Conservation (phyloP, 1,140 invertebrate genomes). For the Scaptomyza pallida region DNA sequence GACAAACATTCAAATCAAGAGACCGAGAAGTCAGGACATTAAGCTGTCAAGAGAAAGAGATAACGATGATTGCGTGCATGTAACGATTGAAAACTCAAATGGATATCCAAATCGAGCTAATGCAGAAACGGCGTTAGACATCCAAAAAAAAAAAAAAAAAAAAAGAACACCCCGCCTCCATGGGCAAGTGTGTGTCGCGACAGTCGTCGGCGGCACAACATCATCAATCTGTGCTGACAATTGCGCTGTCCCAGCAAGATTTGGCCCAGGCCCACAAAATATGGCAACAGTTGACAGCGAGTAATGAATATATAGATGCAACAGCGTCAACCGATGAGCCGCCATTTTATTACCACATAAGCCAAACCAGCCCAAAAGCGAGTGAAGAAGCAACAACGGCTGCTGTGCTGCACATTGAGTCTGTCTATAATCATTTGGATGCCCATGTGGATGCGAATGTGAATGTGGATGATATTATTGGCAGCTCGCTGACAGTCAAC, state of each 20-base stretch:
- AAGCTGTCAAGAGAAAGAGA: conserved; percentile 19
- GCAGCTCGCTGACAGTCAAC: conserved; percentile 35
- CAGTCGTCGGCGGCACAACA: conserved; percentile 60
- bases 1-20: background rate
- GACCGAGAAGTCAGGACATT: conserved; percentile 22
- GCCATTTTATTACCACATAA: conserved; percentile 71
- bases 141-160: too few species aligned
- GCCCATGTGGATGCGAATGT: conserved; percentile 44
- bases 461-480: conserved; percentile 34
- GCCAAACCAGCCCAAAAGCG: conserved; percentile 13
- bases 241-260: conserved; percentile 75
- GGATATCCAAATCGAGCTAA: conserved; percentile 6
- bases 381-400: conserved; percentile 1
- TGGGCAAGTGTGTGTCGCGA: conserved; percentile 83
- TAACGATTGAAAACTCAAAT: conserved; percentile 11
- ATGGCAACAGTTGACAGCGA: conserved; percentile 80
- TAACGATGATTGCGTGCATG: conserved; percentile 6
- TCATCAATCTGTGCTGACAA: conserved; percentile 81
- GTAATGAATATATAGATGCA: conserved; percentile 79
- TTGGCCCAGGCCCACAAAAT: conserved; percentile 79
- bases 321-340: conserved; percentile 32
- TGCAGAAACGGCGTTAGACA: conserved; percentile 9
- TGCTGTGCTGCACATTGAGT: conserved; percentile 56
- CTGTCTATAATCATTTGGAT: conserved; percentile 62
- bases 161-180: too few species aligned